phyloP scores from a whole-genome alignment of 2,888 invertebrate species.

The Aphidoletes aphidimyza region DNA sequence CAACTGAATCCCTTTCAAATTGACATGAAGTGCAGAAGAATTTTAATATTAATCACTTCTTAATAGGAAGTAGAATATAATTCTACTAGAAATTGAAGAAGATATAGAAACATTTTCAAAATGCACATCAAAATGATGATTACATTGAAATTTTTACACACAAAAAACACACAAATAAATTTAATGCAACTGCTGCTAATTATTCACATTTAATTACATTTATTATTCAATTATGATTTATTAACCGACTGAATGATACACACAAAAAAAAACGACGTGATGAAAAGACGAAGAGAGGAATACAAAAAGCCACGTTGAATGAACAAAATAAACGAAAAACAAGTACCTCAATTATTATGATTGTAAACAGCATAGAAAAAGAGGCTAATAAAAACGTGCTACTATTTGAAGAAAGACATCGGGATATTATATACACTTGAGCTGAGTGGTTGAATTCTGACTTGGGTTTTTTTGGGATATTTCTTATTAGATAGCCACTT shows the following conservation, averaged over 20 bases:
- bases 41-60: not conserved
- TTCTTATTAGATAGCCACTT: slow-evolving; percentile 39
- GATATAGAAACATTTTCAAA: not conserved
- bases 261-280: not conserved
- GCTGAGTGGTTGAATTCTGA: not conserved
- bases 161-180: slow-evolving; percentile 1
- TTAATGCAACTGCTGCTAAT: slow-evolving; percentile 15
- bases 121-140: not conserved
- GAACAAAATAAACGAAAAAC: not conserved
- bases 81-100: not conserved
- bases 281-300: not conserved
- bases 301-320: not conserved
- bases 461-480: slow-evolving; percentile 1
- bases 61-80: not conserved
- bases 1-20: not conserved
- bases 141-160: slow-evolving; percentile 6
- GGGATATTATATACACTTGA: too few species aligned
- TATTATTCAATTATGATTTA: slow-evolving; percentile 51
- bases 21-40: not conserved
- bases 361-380: not conserved
- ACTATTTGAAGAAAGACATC: too few species aligned
- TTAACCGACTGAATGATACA: slow-evolving; percentile 44
- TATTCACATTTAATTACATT: slow-evolving; percentile 49
- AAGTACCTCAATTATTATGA: slow-evolving; percentile 21
- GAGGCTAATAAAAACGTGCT: too few species aligned